phyloP scores from a whole-genome alignment of 2,888 invertebrate species.

The Thymelicus acteon region DNA sequence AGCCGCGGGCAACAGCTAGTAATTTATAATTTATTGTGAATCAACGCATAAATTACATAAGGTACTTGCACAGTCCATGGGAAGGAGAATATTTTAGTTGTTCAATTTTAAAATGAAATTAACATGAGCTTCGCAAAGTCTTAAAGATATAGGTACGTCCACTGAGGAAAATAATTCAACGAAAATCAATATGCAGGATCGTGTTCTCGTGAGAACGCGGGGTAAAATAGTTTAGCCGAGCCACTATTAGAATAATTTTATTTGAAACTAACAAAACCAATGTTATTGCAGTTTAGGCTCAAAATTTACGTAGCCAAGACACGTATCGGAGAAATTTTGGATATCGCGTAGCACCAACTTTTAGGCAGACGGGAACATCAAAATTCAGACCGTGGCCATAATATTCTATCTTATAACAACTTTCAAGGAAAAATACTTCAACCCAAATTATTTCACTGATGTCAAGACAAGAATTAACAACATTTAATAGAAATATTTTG shows the following conservation, averaged over 20 bases:
- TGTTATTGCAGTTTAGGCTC: constrained; percentile 31
- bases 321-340: constrained; percentile 35
- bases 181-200: constrained; percentile 10
- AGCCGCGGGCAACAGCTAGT: too few species aligned
- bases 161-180: background rate
- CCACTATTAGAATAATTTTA: constrained; percentile 22
- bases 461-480: background rate
- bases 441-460: background rate
- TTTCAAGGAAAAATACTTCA: constrained; percentile 20
- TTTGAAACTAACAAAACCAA: constrained; percentile 23
- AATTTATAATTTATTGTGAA: too few species aligned
- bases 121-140: background rate
- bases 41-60: too few species aligned
- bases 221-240: constrained; percentile 7
- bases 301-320: constrained; percentile 36
- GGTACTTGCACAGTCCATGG: too few species aligned
- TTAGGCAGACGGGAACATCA: constrained; percentile 33
- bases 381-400: constrained; percentile 30
- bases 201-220: background rate
- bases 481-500: too few species aligned
- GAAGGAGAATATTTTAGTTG: too few species aligned
- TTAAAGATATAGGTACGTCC: background rate
- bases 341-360: constrained; percentile 27
- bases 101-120: too few species aligned
- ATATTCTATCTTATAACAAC: constrained; percentile 33